phyloP scores from a whole-genome alignment of 1,140 invertebrate species.

The Rhyzopertha dominica region DNA sequence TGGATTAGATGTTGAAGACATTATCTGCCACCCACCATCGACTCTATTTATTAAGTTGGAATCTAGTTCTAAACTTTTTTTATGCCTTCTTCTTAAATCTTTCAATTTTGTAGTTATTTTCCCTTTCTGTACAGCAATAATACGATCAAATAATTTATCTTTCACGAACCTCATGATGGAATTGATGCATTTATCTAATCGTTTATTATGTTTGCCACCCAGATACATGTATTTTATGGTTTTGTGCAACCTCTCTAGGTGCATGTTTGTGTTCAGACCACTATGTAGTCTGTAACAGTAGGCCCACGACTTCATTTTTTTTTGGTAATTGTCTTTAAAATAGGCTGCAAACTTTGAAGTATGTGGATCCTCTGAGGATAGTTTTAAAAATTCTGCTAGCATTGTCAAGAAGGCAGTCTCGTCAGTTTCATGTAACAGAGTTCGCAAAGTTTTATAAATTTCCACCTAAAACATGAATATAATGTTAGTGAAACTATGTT shows the following conservation, averaged over 20 bases:
- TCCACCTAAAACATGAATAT: slow-evolving; percentile 1
- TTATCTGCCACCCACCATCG: not conserved
- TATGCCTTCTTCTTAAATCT: slow-evolving; percentile 12
- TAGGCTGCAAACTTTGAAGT: not conserved
- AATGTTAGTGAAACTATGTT: too few species aligned
- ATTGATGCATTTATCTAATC: not conserved
- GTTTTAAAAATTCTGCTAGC: slow-evolving; percentile 1
- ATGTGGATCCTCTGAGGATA: not conserved
- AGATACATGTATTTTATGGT: slow-evolving; percentile 8
- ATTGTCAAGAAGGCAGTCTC: slow-evolving; percentile 1
- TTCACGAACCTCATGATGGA: slow-evolving; percentile 1
- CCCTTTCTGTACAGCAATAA: slow-evolving; percentile 10
- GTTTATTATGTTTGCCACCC: slow-evolving; percentile 2
- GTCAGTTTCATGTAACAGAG: slow-evolving; percentile 4
- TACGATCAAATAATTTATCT: slow-evolving; percentile 13
- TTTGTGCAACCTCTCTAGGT: slow-evolving; percentile 6
- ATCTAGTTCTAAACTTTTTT: slow-evolving; percentile 9
- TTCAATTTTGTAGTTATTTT: slow-evolving; percentile 11
- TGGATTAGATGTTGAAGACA: slow-evolving; percentile 8
- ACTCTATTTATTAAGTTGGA: slow-evolving; percentile 7
- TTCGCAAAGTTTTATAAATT: slow-evolving; percentile 1
- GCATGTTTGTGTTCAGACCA: slow-evolving; percentile 11
- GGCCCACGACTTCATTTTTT: slow-evolving; percentile 1
- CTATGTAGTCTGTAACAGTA: slow-evolving; percentile 8
- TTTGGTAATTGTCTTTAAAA: slow-evolving; percentile 2